Conservation (phyloP, 2,113 vertebrate genomes). For the Nycticryphes semicollaris region DNA sequence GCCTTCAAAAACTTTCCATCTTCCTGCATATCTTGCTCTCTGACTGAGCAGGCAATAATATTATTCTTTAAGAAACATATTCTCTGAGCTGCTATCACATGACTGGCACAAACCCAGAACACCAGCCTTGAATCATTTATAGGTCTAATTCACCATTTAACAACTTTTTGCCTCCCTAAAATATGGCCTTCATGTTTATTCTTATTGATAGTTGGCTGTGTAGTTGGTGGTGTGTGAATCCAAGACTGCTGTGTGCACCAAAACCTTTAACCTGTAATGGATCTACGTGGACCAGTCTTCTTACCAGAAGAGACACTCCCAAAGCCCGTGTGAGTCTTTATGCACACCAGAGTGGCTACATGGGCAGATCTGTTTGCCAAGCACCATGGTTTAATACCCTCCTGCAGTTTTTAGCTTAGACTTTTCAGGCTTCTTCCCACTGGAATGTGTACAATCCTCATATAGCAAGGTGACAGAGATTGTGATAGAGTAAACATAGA, state of each 20-base stretch:
- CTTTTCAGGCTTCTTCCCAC: neutral
- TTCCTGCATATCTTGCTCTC: neutral
- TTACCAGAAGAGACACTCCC: neutral
- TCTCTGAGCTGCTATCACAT: accelerated
- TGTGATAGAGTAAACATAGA: neutral
- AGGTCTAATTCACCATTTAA: neutral
- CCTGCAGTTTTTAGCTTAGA: neutral
- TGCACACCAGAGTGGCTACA: neutral
- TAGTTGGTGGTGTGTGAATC: neutral
- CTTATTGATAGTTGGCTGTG: neutral
- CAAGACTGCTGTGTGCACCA: neutral
- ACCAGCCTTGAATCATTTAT: neutral
- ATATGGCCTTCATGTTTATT: neutral
- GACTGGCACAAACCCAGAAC: neutral
- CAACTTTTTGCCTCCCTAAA: neutral
- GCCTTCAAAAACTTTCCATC: neutral
- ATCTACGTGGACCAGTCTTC: neutral
- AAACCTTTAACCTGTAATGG: neutral
- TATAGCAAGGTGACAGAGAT: neutral
- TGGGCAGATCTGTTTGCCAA: neutral
- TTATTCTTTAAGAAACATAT: neutral
- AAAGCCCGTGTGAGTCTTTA: accelerated
- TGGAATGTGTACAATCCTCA: neutral
- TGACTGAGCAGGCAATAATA: neutral
- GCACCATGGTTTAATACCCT: neutral